Conservation (phyloP, 2,888 invertebrate genomes). For the Drosophila basisetae region DNA sequence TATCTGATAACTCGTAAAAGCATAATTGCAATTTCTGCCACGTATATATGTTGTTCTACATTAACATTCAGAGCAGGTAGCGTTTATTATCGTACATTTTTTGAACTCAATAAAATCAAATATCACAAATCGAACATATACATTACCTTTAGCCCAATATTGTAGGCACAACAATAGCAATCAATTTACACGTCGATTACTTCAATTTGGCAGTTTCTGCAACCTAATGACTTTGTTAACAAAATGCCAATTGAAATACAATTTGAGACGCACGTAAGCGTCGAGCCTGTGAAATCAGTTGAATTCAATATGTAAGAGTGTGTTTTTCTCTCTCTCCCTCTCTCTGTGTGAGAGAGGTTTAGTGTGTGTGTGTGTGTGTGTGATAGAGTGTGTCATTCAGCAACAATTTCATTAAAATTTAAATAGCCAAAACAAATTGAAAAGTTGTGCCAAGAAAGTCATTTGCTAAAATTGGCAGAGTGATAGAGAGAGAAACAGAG, state of each 20-base stretch:
- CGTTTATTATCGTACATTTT: no score
- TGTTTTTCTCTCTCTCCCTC: background rate
- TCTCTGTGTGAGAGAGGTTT: constrained; percentile 4
- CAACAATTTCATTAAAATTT: constrained; percentile 71
- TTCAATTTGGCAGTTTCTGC: constrained; percentile 14
- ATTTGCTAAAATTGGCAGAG: constrained; percentile 72
- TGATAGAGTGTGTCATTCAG: constrained; percentile 40
- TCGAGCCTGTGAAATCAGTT: constrained; percentile 15
- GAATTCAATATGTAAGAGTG: constrained; percentile 3
- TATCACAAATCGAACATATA: constrained; percentile 5
- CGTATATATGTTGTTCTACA: background rate
- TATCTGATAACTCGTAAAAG: background rate
- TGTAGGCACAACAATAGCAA: constrained; percentile 22
- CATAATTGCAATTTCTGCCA: background rate
- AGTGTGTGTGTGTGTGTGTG: constrained; percentile 17
- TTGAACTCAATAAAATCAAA: background rate
- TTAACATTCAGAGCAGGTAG: background rate
- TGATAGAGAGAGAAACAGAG: background rate
- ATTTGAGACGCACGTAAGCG: constrained; percentile 49
- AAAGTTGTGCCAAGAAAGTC: constrained; percentile 72
- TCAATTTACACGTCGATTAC: constrained; percentile 41
- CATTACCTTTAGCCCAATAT: background rate
- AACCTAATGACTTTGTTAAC: constrained; percentile 39
- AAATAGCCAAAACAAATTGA: constrained; percentile 64
- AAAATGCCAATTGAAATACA: constrained; percentile 35